These are phyloP conservation scores for Baronia brevicornis DNA, from an alignment of 2,888 invertebrate species.

Conservation along the genomic window DNA sequence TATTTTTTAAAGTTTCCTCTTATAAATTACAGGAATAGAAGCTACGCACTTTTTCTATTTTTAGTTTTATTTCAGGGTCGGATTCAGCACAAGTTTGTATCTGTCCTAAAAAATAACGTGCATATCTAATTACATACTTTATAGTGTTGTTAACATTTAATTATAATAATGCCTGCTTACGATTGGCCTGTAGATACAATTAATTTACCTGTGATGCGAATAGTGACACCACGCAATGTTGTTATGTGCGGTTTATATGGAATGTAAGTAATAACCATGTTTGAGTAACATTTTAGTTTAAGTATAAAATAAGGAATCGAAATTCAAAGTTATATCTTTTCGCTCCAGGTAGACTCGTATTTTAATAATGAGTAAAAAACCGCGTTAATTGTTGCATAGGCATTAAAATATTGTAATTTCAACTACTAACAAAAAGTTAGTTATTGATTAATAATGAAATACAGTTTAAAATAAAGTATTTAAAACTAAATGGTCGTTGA, in stretches of 20 bases:
- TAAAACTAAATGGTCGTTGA: too few relatives aligned
- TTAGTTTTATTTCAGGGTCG: slow-evolving; percentile 10
- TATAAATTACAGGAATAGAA: slow-evolving; percentile 8
- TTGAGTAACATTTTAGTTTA: slow-evolving; percentile 1
- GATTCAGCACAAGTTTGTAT: slow-evolving; percentile 1
- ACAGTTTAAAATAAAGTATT: too few relatives aligned
- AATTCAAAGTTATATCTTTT: too few relatives aligned
- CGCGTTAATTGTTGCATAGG: too few relatives aligned
- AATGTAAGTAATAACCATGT: slow-evolving; percentile 39
- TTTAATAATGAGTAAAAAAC: too few relatives aligned
- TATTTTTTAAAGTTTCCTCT: background rate
- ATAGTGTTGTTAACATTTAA: slow-evolving; percentile 4
- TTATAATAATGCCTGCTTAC: slow-evolving; percentile 39
- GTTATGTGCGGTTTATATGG: slow-evolving; percentile 51
- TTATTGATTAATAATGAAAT: too few relatives aligned
- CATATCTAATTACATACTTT: background rate
- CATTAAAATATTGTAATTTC: too few relatives aligned
- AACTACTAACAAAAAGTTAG: too few relatives aligned
- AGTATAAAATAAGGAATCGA: too few relatives aligned
- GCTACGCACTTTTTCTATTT: slow-evolving; percentile 11
- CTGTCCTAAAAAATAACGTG: background rate
- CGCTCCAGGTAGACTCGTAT: too few relatives aligned
- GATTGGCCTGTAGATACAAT: slow-evolving; percentile 50
- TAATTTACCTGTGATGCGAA: slow-evolving; percentile 56
- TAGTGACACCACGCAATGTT: slow-evolving; percentile 47